A percentile compares a stretch with the other conserved stretches of the same genome.
Evolutionary conservation across 2,113 vertebrate genomes (phyloP).

Genomic region (Caracal caracal): DNA sequence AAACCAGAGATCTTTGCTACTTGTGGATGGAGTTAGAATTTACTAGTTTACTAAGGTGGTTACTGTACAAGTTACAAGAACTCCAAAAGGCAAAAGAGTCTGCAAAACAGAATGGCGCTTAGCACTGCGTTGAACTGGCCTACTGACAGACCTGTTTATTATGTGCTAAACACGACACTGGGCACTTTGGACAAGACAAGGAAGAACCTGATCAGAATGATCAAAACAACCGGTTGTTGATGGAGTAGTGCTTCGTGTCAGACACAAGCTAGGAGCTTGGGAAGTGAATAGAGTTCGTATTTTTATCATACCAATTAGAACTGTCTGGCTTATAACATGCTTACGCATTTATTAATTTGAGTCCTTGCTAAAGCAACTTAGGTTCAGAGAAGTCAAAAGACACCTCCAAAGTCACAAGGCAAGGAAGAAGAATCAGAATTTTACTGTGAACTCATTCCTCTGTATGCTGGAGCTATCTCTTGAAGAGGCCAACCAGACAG

Average conservation of each 20-base stretch:
- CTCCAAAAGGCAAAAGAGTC: neutral
- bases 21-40: neutral
- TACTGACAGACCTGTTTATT: neutral
- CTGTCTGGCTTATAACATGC: neutral
- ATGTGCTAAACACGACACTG: neutral
- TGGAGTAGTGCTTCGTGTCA: neutral
- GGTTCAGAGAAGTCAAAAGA: neutral
- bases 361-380: neutral
- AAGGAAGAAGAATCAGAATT: neutral
- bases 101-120: neutral
- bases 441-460: neutral
- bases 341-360: neutral
- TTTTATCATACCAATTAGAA: neutral
- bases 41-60: neutral
- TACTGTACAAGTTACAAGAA: neutral
- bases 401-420: neutral
- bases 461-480: neutral
- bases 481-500: neutral
- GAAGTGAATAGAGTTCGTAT: neutral
- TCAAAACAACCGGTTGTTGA: neutral
- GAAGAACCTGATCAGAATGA: neutral
- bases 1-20: neutral
- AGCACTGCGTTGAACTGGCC: neutral
- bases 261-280: neutral
- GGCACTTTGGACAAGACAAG: neutral